These are phyloP conservation scores for Itoplectis maculator DNA, from an alignment of 2,888 invertebrate genomes.

Conservation along the genomic window DNA sequence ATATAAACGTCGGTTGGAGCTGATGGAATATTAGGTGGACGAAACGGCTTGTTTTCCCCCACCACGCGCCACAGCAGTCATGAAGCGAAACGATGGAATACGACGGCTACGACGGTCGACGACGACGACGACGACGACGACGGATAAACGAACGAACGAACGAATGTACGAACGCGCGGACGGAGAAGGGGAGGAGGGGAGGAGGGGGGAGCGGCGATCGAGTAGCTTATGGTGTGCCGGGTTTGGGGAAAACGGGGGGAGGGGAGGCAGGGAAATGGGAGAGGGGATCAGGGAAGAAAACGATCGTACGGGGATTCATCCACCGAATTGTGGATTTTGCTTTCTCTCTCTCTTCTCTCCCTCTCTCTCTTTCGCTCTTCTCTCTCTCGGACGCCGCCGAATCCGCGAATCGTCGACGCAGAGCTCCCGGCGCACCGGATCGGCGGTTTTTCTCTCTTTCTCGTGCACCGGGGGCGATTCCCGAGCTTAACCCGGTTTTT, in stretches of 20 bases:
- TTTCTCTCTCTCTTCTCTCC: background rate
- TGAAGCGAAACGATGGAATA: slow-evolving; percentile 73
- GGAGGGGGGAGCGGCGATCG: too few species aligned
- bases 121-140: slow-evolving; percentile 29
- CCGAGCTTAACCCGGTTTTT: background rate
- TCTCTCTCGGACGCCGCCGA: background rate
- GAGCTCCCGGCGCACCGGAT: slow-evolving; percentile 36
- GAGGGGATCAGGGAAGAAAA: slow-evolving; percentile 75
- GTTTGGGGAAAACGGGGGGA: slow-evolving; percentile 65
- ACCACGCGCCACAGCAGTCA: slow-evolving; percentile 79
- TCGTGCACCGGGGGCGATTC: slow-evolving; percentile 10
- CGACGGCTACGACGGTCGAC: slow-evolving; percentile 50
- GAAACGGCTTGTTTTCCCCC: slow-evolving; percentile 82
- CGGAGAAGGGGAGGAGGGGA: slow-evolving; percentile 58
- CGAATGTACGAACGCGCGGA: slow-evolving; percentile 42
- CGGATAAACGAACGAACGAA: slow-evolving; percentile 18
- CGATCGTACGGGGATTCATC: slow-evolving; percentile 75
- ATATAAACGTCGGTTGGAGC: slow-evolving; percentile 75
- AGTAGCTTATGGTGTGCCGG: slow-evolving; percentile 68
- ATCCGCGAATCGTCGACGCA: slow-evolving; percentile 17
- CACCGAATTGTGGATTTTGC: slow-evolving; percentile 67
- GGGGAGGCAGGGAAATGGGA: slow-evolving; percentile 67
- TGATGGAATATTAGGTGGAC: slow-evolving; percentile 74
- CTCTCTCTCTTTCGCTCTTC: too few species aligned
- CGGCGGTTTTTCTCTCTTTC: slow-evolving; percentile 28